phyloP scores from a whole-genome alignment of 2,797 vertebrate species.

The Sebastiscus albofasciatus region DNA sequence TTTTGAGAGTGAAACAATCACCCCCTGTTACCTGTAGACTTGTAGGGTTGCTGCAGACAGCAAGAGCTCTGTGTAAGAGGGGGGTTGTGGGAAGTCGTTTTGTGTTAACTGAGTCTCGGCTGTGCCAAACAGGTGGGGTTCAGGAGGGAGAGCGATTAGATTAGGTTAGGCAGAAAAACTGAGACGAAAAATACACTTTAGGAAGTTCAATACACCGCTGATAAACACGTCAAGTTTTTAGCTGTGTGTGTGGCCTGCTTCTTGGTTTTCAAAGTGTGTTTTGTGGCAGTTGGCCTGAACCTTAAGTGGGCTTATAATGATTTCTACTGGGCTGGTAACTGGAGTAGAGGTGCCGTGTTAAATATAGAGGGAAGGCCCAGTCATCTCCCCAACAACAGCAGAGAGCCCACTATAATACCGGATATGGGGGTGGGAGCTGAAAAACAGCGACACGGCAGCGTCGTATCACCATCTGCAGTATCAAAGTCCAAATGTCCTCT shows the following conservation, averaged over 20 bases:
- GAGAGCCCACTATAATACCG: constrained; percentile 5
- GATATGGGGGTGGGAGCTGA: not conserved
- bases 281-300: constrained; percentile 8
- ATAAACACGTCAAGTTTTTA: not conserved
- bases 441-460: constrained; percentile 24
- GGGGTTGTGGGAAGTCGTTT: not conserved
- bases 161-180: constrained; percentile 9
- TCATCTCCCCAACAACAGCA: constrained; percentile 72
- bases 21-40: not conserved
- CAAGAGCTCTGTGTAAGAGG: not conserved
- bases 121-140: constrained; percentile 24
- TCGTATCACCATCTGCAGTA: constrained; percentile 31
- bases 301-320: constrained; percentile 11
- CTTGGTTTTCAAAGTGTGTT: not conserved
- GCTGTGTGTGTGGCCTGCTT: not conserved
- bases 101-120: constrained; percentile 3
- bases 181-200: not conserved
- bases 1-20: not conserved
- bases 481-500: constrained; percentile 38
- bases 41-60: not conserved
- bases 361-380: constrained; percentile 69
- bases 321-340: constrained; percentile 55
- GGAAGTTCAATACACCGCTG: not conserved
- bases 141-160: not conserved
- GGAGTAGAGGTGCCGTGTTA: constrained; percentile 60